Base-by-base conservation (phyloP, 2,888 invertebrate genomes). In the Chelonus formosanus region DNA sequence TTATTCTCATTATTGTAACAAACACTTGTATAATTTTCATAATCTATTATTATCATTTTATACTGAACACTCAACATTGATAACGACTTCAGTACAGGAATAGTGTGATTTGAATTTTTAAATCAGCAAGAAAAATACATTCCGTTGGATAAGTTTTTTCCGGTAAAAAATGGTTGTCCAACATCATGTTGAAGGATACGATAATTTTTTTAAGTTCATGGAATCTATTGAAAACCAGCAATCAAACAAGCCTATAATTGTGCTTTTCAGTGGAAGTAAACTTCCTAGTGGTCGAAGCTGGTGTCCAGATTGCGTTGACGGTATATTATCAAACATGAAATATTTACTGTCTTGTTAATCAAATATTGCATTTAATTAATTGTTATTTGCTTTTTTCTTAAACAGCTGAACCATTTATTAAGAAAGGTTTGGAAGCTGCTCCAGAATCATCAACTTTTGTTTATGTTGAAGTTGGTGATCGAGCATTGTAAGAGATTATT, bases 251-350 rank as follows among this genome's bases (percentile, higher is more conserved):
- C 71, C 80, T 31, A 80, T 88, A 47, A 82, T 89, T 70, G 85
- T 92, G 59, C 87, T 90, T 74, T 93, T 91, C 78, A 88, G 87
- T 72, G 93, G 93, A 31, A 85, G 88, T 47, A 90, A 90, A 82
- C 79, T 87, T 58, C 81, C 87, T 0, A 84, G 87, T 73, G 95
- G 94, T 0, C 83, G 88, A 63, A 96, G 94, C 82, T 96, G 96
- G 96, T 96, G 96, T 78, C 90, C 91, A 0, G 96, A 96, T 82
- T 96, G 96, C 84, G 91, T 91, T 8, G 88, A 87, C 86, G 94
- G 94, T 94, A 87, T 85, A 36, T 48, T 0, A 5, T 7, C 10
- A 3, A 45, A 5, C 6, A 20, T n/a, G 3, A 35, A 47, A 34
- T 40, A 44, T 48, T 20, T n/a, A 45, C 20, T 20, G 20, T 2